Conservation (phyloP, 2,113 vertebrate genomes). For the Neogobius melanostomus region DNA sequence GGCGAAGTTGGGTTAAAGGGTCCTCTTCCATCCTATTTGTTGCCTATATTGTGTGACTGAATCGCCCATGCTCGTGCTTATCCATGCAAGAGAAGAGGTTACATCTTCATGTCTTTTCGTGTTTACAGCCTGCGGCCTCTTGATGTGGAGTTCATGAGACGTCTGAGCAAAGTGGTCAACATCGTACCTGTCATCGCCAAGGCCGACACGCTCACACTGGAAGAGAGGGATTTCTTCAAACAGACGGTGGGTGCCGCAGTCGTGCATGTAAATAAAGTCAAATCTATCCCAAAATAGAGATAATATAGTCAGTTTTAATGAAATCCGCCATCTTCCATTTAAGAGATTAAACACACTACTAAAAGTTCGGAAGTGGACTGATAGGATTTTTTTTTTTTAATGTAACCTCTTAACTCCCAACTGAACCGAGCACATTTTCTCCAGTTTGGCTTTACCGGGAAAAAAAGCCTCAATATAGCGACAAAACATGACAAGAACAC, state of each 20-base stretch:
- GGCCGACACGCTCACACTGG: conserved; percentile 94
- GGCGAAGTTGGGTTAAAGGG: not conserved
- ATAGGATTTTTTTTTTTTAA: too few species aligned
- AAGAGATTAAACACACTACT: too few species aligned
- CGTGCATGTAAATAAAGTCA: too few species aligned
- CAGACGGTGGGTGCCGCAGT: conserved; percentile 80
- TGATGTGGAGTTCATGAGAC: conserved; percentile 97
- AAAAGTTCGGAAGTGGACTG: too few species aligned
- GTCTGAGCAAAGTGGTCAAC: conserved; percentile 97
- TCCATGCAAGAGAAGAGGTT: not conserved
- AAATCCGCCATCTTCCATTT: too few species aligned
- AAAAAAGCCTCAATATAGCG: too few species aligned
- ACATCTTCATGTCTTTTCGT: not conserved
- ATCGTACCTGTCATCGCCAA: conserved; percentile 96
- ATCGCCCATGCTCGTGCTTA: not conserved
- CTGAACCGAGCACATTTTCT: too few species aligned
- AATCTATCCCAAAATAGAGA: too few species aligned
- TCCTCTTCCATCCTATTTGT: not conserved
- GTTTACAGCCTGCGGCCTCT: conserved; percentile 85
- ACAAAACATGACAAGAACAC: too few species aligned
- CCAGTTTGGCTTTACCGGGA: too few species aligned
- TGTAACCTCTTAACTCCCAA: too few species aligned
- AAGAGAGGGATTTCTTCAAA: conserved; percentile 94
- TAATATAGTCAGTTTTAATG: too few species aligned
- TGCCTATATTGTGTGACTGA: not conserved